Conservation (phyloP, 2,113 vertebrate species). For the Sclerurus mexicanus region DNA sequence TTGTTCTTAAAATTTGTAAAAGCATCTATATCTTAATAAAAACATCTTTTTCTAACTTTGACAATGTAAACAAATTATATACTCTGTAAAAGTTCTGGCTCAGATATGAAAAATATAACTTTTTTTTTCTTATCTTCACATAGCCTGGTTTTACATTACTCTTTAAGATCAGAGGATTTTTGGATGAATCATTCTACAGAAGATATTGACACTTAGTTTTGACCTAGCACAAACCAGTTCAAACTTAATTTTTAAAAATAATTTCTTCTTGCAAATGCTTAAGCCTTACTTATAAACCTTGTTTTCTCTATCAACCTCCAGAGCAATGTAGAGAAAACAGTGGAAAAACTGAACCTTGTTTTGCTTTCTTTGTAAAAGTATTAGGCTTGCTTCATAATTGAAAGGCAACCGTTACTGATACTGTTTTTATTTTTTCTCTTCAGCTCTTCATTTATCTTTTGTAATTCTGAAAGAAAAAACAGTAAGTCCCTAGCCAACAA, state of each 20-base stretch:
- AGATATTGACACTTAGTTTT: background rate
- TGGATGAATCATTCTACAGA: background rate
- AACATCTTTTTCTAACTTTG: background rate
- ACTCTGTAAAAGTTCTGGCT: background rate
- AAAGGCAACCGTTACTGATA: background rate
- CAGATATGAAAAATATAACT: background rate
- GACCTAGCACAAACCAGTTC: background rate
- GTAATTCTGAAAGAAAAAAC: background rate
- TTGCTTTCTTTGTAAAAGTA: background rate
- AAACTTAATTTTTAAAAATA: background rate
- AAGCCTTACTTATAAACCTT: background rate
- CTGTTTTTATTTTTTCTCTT: background rate
- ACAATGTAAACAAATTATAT: background rate
- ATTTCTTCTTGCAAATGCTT: background rate
- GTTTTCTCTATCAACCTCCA: background rate
- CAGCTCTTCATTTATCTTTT: accelerated
- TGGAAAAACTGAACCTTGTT: background rate
- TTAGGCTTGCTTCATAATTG: background rate
- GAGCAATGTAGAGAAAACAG: background rate
- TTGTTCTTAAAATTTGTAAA: background rate
- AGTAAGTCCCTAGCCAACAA: background rate
- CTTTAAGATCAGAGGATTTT: background rate
- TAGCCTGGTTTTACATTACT: background rate
- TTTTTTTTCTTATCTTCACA: background rate
- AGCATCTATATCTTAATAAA: background rate